phyloP scores from a whole-genome alignment of 1,140 invertebrate genomes.

The Drosophila kohkoa region DNA sequence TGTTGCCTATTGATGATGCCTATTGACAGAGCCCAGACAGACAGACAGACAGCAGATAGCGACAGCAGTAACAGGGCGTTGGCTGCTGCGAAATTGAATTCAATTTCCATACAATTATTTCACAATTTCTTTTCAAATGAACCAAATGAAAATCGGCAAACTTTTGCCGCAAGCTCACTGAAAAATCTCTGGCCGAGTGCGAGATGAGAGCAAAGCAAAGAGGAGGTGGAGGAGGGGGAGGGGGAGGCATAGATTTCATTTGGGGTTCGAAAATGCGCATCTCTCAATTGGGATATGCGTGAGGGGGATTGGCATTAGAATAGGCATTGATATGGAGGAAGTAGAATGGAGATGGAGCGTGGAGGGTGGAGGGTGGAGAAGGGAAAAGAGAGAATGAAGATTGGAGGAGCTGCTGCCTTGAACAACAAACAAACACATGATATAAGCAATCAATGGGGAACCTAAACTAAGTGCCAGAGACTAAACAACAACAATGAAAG shows the following conservation, averaged over 20 bases:
- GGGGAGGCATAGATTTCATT: conserved; percentile 34
- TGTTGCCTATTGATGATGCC: conserved; percentile 8
- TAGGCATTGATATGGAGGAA: neutral
- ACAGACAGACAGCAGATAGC: neutral
- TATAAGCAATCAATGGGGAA: conserved; percentile 57
- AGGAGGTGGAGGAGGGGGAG: neutral
- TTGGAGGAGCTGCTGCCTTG: neutral
- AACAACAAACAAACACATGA: conserved; percentile 45
- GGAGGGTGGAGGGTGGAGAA: no score
- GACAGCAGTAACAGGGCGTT: conserved; percentile 7
- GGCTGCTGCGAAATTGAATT: conserved; percentile 55
- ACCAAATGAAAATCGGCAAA: conserved; percentile 48
- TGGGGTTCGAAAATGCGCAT: conserved; percentile 37
- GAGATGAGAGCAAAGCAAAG: neutral
- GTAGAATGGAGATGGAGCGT: neutral
- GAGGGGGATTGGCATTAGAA: neutral
- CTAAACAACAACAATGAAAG: conserved; percentile 22
- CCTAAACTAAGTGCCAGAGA: conserved; percentile 42
- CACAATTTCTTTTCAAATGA: conserved; percentile 55
- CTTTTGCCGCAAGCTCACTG: conserved; percentile 26
- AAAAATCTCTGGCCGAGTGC: conserved; percentile 9
- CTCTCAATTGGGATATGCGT: conserved; percentile 11
- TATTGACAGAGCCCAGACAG: neutral
- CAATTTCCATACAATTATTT: conserved; percentile 76
- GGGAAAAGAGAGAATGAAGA: neutral